A percentile compares a stretch with the other conserved stretches of the same genome.
phyloP scores from a whole-genome alignment of 2,888 invertebrate species.

The Mythimna ferrago region DNA sequence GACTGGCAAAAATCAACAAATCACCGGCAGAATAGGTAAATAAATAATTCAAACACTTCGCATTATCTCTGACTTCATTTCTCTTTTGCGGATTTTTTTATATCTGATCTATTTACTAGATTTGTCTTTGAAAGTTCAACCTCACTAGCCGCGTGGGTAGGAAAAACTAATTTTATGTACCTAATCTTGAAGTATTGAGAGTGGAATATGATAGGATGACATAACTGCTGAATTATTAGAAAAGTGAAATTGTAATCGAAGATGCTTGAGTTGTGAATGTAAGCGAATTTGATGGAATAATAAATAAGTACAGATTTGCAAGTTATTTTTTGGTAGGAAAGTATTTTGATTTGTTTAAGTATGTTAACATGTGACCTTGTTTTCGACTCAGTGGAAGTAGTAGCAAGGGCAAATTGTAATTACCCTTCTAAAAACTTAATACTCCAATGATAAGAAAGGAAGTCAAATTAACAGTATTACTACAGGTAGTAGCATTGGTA shows the following conservation, averaged over 20 bases:
- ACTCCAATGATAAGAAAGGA: too few relatives aligned
- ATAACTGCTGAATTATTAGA: slow-evolving; percentile 28
- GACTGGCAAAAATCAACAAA: too few relatives aligned
- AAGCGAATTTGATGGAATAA: neutral
- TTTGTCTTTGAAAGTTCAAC: slow-evolving; percentile 9
- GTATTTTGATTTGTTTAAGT: neutral
- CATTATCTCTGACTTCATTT: neutral
- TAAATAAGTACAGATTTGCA: neutral
- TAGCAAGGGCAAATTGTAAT: too few relatives aligned
- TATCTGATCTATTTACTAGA: neutral
- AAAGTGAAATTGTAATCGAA: slow-evolving; percentile 43
- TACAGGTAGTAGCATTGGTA: too few relatives aligned
- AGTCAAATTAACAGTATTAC: too few relatives aligned
- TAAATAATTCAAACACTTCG: neutral
- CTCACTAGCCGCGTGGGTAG: slow-evolving; percentile 20
- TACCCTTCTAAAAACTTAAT: too few relatives aligned
- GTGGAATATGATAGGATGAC: slow-evolving; percentile 47
- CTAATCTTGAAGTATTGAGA: slow-evolving; percentile 37
- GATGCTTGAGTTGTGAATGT: slow-evolving; percentile 3
- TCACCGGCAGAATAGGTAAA: too few relatives aligned
- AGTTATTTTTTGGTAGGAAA: neutral
- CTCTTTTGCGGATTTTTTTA: neutral
- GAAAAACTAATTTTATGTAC: slow-evolving; percentile 37
- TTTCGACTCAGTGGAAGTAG: neutral
- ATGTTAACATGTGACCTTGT: neutral